Evolutionary conservation across 2,113 vertebrate genomes (phyloP).

Genomic region (Notothenia rossii): DNA sequence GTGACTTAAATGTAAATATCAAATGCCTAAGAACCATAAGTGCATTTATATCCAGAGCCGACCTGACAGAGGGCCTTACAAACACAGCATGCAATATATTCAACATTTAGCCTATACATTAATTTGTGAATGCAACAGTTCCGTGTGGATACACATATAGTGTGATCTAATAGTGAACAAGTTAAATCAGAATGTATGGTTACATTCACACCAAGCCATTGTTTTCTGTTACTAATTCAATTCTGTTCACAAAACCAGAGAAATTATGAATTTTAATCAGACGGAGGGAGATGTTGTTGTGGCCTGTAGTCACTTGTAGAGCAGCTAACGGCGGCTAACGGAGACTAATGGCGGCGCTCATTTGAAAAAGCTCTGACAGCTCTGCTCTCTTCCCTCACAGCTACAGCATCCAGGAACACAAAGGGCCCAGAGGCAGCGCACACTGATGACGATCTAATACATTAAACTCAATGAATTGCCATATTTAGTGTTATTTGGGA

Average conservation of each 20-base stretch:
- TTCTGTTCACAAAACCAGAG: constrained; percentile 2
- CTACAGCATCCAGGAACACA: constrained; percentile 47
- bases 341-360: constrained; percentile 1
- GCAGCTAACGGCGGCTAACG: constrained; percentile 1
- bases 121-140: not conserved
- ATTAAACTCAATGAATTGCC: constrained; percentile 80
- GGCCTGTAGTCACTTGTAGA: constrained; percentile 60
- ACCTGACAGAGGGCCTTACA: too few relatives aligned
- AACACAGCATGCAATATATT: not conserved
- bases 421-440: constrained; percentile 27
- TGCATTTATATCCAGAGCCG: too few relatives aligned
- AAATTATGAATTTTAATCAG: constrained; percentile 19
- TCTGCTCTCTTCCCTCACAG: constrained; percentile 41
- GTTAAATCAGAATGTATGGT: not conserved
- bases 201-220: not conserved
- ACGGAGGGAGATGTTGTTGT: constrained; percentile 26
- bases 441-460: constrained; percentile 65
- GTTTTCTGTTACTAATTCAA: not conserved
- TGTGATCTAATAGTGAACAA: not conserved
- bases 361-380: constrained; percentile 54
- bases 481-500: constrained; percentile 75
- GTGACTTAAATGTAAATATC: not conserved
- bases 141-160: not conserved
- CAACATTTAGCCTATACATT: not conserved
- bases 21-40: not conserved